Conservation (phyloP, 2,797 vertebrate genomes). For the Toxotes lorentzi region DNA sequence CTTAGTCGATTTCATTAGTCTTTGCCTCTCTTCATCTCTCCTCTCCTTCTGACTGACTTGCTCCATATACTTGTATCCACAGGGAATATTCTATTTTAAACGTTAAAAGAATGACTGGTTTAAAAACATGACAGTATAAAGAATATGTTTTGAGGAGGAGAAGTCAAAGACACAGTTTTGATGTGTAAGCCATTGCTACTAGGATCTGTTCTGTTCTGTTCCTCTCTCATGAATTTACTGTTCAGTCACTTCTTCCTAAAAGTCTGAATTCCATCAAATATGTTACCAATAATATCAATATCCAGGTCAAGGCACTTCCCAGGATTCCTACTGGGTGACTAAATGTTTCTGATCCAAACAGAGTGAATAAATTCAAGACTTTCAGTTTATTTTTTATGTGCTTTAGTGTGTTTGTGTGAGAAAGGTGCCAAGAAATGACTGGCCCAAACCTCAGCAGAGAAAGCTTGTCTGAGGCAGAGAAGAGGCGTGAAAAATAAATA, state of each 20-base stretch:
- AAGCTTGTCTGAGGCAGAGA: not conserved
- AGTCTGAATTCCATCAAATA: not conserved
- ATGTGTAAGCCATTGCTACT: not conserved
- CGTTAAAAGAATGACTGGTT: conserved; percentile 20
- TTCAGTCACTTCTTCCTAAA: not conserved
- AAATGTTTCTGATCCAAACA: conserved; percentile 7
- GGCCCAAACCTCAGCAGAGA: not conserved
- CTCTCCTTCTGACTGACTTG: conserved; percentile 23
- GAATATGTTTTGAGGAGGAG: not conserved
- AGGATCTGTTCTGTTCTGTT: not conserved
- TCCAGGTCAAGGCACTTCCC: not conserved
- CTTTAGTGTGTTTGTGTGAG: not conserved
- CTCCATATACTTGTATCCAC: conserved; percentile 38
- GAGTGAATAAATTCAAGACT: not conserved
- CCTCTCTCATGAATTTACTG: not conserved
- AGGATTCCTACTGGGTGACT: not conserved
- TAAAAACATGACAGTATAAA: conserved; percentile 26
- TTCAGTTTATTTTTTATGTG: not conserved
- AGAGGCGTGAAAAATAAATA: conserved; percentile 15
- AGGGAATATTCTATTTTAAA: conserved; percentile 48
- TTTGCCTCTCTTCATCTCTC: not conserved
- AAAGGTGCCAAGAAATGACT: not conserved
- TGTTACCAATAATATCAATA: not conserved
- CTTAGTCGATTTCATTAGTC: conserved; percentile 12
- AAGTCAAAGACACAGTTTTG: not conserved